A percentile compares a stretch with the other conserved stretches of the same genome.
These are phyloP conservation scores for Linepithema humile DNA, from an alignment of 1,140 invertebrate genomes.

Conservation along the genomic window DNA sequence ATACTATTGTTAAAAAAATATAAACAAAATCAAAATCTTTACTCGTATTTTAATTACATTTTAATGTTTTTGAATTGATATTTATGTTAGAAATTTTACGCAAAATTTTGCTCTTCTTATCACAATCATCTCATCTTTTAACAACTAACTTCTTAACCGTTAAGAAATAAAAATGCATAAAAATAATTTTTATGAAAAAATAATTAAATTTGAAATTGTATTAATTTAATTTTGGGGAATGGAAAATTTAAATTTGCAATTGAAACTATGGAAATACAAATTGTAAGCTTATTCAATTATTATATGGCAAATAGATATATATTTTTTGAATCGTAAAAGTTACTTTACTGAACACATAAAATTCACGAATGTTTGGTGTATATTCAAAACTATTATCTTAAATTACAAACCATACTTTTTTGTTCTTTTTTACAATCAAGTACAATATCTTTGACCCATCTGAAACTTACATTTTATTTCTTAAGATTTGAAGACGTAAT, in stretches of 20 bases:
- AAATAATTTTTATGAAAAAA: too few relatives aligned
- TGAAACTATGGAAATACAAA: too few relatives aligned
- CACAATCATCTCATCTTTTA: too few relatives aligned
- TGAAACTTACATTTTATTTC: neutral
- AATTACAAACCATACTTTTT: constrained; percentile 32
- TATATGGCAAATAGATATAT: neutral
- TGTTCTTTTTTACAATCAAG: neutral
- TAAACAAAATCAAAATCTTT: neutral
- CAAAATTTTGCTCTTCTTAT: neutral
- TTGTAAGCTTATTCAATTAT: too few relatives aligned
- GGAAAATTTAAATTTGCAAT: too few relatives aligned
- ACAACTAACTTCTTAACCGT: too few relatives aligned
- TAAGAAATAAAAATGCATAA: too few relatives aligned
- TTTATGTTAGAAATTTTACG: too few relatives aligned
- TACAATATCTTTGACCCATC: too few relatives aligned
- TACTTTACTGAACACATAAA: constrained; percentile 66
- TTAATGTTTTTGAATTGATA: neutral
- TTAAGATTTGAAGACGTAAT: neutral
- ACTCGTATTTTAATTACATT: neutral
- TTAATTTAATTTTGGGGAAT: too few relatives aligned
- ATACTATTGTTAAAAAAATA: neutral
- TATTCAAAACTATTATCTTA: constrained; percentile 52
- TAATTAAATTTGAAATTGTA: too few relatives aligned
- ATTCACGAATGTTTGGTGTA: constrained; percentile 62
- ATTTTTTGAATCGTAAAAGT: constrained; percentile 38